Conservation (phyloP, 2,113 vertebrate genomes). For the Entosphenus tridentatus region DNA sequence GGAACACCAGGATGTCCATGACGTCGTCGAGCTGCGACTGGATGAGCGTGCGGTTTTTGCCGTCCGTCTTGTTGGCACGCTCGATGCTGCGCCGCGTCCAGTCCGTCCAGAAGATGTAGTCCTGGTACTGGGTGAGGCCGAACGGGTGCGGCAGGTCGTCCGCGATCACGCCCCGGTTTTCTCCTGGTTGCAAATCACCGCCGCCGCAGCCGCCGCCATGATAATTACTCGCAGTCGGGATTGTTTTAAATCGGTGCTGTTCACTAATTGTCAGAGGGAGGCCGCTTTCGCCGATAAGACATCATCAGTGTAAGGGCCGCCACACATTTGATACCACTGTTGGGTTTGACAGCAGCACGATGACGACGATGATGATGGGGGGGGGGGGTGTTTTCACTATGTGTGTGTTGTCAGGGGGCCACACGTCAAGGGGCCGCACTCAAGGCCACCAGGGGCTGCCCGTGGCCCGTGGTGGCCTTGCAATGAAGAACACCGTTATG, state of each 20-base stretch:
- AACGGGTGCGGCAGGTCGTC: conserved; percentile 87
- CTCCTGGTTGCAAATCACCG: conserved; percentile 22
- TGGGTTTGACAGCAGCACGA: too few species aligned
- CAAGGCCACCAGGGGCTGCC: too few species aligned
- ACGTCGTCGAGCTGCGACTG: conserved; percentile 87
- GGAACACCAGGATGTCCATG: conserved; percentile 94
- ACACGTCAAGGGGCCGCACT: too few species aligned
- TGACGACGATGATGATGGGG: too few species aligned
- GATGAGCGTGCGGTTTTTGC: conserved; percentile 80
- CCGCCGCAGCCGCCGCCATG: background rate
- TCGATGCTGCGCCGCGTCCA: conserved; percentile 96
- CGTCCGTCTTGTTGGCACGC: conserved; percentile 81
- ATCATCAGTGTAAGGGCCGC: too few species aligned
- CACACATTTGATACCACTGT: too few species aligned
- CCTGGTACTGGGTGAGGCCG: conserved; percentile 84
- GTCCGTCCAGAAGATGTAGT: conserved; percentile 97
- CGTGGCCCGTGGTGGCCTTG: too few species aligned
- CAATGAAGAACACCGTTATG: too few species aligned
- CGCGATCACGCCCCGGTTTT: conserved; percentile 72
- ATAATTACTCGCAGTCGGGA: conserved; percentile 8
- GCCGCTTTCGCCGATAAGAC: too few species aligned
- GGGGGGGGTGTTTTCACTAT: too few species aligned
- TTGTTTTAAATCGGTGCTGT: conserved; percentile 5
- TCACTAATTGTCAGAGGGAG: too few species aligned
- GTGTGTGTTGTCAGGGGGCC: too few species aligned